These are phyloP conservation scores for Harpalus rubripes DNA, from an alignment of 2,888 invertebrate species.

Conservation along the genomic window DNA sequence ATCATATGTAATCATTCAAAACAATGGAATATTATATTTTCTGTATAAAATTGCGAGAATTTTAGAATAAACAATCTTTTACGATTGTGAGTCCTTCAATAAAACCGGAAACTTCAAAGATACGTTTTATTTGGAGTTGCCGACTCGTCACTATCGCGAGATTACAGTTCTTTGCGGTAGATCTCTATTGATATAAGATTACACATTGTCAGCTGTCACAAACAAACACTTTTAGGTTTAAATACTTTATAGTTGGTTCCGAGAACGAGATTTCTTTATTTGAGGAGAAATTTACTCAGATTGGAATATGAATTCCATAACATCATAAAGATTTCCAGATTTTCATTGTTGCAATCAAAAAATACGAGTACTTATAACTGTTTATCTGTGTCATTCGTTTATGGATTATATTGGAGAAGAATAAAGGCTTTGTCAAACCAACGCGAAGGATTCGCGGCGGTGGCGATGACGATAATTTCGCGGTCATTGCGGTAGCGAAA, in stretches of 20 bases:
- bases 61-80: conserved; percentile 9
- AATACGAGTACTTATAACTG: too few species aligned
- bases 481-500: too few species aligned
- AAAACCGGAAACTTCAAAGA: conserved; percentile 62
- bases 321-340: too few species aligned
- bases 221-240: conserved; percentile 7
- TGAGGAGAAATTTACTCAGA: background rate
- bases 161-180: conserved; percentile 38
- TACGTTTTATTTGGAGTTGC: background rate
- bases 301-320: background rate
- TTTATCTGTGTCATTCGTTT: too few species aligned
- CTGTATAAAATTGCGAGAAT: background rate
- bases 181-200: conserved; percentile 64
- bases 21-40: background rate
- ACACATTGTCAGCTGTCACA: conserved; percentile 57
- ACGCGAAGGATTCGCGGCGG: too few species aligned
- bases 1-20: too few species aligned
- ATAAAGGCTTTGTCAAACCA: too few species aligned
- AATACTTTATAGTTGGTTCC: conserved; percentile 6
- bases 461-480: too few species aligned
- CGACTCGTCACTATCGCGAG: conserved; percentile 51
- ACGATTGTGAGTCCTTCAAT: background rate
- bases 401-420: too few species aligned
- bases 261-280: conserved; percentile 27
- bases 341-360: too few species aligned